These are phyloP conservation scores for Aldabrachelys gigantea DNA, from an alignment of 2,113 vertebrate genomes.

Conservation along the genomic window DNA sequence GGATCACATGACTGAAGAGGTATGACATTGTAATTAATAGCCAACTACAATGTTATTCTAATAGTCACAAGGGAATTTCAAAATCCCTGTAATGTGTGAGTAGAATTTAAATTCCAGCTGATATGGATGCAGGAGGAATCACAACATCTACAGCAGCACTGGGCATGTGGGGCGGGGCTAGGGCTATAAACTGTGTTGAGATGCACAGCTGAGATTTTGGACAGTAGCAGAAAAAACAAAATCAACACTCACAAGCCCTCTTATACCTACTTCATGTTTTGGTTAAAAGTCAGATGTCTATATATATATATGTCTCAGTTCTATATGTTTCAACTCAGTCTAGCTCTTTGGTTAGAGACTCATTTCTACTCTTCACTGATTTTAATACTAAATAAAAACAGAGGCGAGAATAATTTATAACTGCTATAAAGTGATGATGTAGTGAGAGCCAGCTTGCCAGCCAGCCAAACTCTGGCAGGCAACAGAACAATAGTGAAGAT, in stretches of 20 bases:
- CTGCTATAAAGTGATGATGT: neutral
- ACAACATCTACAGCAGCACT: neutral
- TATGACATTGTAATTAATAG: conserved; percentile 12
- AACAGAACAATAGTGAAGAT: neutral
- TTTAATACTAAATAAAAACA: neutral
- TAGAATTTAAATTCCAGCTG: conserved; percentile 10
- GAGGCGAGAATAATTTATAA: neutral
- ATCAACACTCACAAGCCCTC: neutral
- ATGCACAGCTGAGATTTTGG: neutral
- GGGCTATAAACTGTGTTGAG: conserved; percentile 13
- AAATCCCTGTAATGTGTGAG: neutral
- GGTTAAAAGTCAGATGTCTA: neutral
- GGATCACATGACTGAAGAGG: neutral
- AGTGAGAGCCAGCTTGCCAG: neutral
- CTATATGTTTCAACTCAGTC: neutral
- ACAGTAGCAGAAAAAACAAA: neutral
- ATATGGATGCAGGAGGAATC: neutral
- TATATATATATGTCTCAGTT: neutral
- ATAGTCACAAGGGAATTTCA: conserved; percentile 24
- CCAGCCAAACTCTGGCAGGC: neutral
- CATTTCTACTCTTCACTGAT: neutral
- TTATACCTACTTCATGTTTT: neutral
- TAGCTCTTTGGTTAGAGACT: neutral
- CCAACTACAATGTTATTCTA: neutral
- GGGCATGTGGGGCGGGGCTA: conserved; percentile 24